Evolutionary conservation across 2,888 invertebrate species (phyloP), one percentile per base, ranked within the genome.

Genomic region (Papilio demoleus): DNA sequence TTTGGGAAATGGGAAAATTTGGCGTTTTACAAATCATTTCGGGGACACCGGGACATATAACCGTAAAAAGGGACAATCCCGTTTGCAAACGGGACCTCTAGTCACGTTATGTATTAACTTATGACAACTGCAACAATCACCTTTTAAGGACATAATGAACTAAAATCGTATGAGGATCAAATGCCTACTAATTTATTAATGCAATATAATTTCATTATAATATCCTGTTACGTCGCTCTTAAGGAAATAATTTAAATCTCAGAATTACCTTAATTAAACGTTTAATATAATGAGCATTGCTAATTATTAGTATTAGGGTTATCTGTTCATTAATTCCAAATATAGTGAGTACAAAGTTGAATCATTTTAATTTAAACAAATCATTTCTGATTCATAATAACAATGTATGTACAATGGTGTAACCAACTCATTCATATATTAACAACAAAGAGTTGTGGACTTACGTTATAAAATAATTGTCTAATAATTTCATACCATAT

Each of bases 331-430:
- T 50, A 53, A 53, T 53, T 53, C 50, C 27, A 53, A 53, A 53
- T 53, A 53, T 53, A 53, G 50, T 27, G n/a, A 53, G 14, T 24
- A 27, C 27, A 27, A 53, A 24, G 24, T 27, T 50, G 50, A 53
- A 24, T 53, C 24, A 53, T n/a, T 53, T 53, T 14, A 50, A 24
- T 50, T 50, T n/a, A 53, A 24, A 53, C 14, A 24, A n/a, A 14
- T 53, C 24, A 53, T 53, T 53, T 53, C 50, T 53, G 50, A 53
- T 53, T 53, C 50, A 53, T 53, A 50, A 50, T 24, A 53, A 53
- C 50, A 53, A 14, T 53, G 27, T 53, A 24, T 31, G 53, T n/a
- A 53, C 31, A 24, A 22, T 50, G 47, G 22, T 24, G 11, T 14
- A n/a, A 27, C 9, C n/a, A 53, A 31, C n/a, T 31, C 31, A 53